These are phyloP conservation scores for Pantala flavescens DNA, from an alignment of 1,140 invertebrate genomes.

Conservation along the genomic window DNA sequence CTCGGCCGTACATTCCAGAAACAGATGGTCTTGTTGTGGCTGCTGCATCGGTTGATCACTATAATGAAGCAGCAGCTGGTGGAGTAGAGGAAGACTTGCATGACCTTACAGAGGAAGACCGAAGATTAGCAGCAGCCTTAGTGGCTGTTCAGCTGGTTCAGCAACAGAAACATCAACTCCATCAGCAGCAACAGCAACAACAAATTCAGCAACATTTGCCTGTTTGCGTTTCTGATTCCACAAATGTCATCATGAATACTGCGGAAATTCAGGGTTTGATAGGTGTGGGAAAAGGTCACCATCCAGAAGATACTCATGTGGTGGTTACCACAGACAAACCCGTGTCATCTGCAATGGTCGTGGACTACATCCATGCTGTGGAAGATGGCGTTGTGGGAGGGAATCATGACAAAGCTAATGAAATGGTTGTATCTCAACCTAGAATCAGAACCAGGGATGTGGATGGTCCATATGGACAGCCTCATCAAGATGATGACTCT, in stretches of 20 bases:
- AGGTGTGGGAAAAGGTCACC: constrained; percentile 4
- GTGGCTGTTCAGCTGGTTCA: constrained; percentile 43
- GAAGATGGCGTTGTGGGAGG: constrained; percentile 21
- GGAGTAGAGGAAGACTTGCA: background rate
- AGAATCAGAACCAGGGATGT: background rate
- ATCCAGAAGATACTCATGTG: constrained; percentile 3
- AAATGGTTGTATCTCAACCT: background rate
- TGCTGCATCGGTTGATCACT: background rate
- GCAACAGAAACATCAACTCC: constrained; percentile 39
- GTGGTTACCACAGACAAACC: constrained; percentile 24
- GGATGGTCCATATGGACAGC: background rate
- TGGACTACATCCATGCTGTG: constrained; percentile 27
- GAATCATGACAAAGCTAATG: constrained; percentile 2
- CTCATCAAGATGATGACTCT: background rate
- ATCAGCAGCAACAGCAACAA: constrained; percentile 23
- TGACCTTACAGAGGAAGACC: constrained; percentile 38
- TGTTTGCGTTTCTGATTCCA: constrained; percentile 14
- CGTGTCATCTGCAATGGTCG: constrained; percentile 24
- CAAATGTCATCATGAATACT: constrained; percentile 22
- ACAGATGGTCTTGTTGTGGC: background rate
- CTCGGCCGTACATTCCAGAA: constrained; percentile 14
- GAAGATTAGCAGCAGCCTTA: constrained; percentile 39
- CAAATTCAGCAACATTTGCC: background rate
- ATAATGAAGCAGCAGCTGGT: background rate
- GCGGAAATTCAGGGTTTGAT: constrained; percentile 11